Base-by-base conservation (phyloP, 2,888 invertebrate genomes). In the Pemphredon lugubris region DNA sequence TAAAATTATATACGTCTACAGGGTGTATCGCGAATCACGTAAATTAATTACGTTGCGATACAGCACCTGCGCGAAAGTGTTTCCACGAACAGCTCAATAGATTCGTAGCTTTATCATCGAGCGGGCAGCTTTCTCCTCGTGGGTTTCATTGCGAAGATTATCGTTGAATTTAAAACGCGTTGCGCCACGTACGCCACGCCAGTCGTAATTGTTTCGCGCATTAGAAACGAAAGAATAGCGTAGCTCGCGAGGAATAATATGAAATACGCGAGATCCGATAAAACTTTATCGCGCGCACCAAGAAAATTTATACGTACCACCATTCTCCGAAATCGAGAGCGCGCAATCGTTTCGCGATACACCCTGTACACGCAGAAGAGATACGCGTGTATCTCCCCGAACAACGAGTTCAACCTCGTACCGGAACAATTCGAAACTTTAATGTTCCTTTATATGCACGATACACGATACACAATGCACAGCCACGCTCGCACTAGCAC, bases 11-110 rank as follows among this genome's bases (percentile, higher is more conserved):
- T 54, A 13, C 48, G 39, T 72, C 59, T 50, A 54, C 55, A 45
- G 42, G 23, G 47, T 69, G 70, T 63, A 51, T 51, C 70, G 58
- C 63, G 64, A 59, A 69, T 58, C 64, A 39, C 70, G 50, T 55
- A 70, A 72, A 72, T 72, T 70, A 72, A 69, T 69, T 69, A 54
- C 44, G 45, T 50, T 30, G 42, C 45, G 40, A 54, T 44, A 63
- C 71, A n/a, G n/a, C n/a, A 72, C 70, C 71, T 69, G 69, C 63
- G 32, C 50, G 53, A 42, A 20, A 42, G 40, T 63, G 47, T 37
- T n/a, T 57, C 6, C 7, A 1, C 30, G 60, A 54, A 69, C 50
- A 61, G 30, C 57, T 69, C 42, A 66, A 16, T 7, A 32, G 9
- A 11, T 16, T 13, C 37, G 5, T 20, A 50, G 37, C 37, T 57